phyloP scores from a whole-genome alignment of 2,113 vertebrate genomes.

The Phaetusa simplex region DNA sequence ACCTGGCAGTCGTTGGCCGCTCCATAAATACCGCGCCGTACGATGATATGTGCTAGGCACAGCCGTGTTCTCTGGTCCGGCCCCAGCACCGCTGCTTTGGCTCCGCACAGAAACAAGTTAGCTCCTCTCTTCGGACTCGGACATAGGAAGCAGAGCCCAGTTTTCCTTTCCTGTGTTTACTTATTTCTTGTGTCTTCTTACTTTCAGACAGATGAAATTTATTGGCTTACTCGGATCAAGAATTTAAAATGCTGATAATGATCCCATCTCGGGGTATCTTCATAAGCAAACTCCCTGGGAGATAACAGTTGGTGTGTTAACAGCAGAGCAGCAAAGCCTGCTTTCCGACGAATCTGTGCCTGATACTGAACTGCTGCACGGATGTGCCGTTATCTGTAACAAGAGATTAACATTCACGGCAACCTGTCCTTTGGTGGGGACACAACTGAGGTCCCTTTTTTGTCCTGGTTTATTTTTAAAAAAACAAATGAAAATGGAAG shows the following conservation, averaged over 20 bases:
- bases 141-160: background rate
- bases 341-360: background rate
- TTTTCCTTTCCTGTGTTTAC: background rate
- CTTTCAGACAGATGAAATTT: background rate
- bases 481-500: background rate
- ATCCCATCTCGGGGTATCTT: background rate
- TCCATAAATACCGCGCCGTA: background rate
- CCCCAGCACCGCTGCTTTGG: background rate
- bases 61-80: background rate
- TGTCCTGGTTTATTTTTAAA: background rate
- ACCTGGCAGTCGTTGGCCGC: background rate
- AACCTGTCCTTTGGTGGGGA: background rate
- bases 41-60: background rate
- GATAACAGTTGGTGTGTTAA: background rate
- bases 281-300: background rate
- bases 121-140: background rate
- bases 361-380: background rate
- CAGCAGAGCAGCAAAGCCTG: background rate
- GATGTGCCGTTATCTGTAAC: rapidly evolving
- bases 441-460: background rate
- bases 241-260: slow-evolving; percentile 36
- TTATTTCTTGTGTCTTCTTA: background rate
- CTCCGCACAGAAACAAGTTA: background rate
- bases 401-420: background rate
- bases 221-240: slow-evolving; percentile 20